Conservation (phyloP, 2,888 invertebrate species). For the Boloria selene region DNA sequence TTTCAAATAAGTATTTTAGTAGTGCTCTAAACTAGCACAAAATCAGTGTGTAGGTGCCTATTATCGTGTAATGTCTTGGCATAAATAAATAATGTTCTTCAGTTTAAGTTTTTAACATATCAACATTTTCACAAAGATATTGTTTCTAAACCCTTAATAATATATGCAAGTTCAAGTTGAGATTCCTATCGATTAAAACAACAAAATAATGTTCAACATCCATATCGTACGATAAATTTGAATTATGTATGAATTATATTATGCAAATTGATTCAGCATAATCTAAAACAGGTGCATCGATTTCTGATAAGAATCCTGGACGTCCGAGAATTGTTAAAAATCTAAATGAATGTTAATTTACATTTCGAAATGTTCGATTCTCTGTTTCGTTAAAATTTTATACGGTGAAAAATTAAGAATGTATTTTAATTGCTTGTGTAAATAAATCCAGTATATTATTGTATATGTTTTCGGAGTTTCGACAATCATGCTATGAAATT, state of each 20-base stretch:
- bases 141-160: too few relatives aligned
- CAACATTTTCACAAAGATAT: too few relatives aligned
- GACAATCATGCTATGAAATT: too few relatives aligned
- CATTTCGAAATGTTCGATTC: conserved; percentile 14
- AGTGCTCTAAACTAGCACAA: conserved; percentile 38
- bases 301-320: conserved; percentile 27
- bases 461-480: too few relatives aligned
- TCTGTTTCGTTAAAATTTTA: neutral
- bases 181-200: conserved; percentile 18
- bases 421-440: too few relatives aligned
- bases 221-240: conserved; percentile 51
- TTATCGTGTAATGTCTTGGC: conserved; percentile 44
- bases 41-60: conserved; percentile 19
- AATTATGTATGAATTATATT: conserved; percentile 45
- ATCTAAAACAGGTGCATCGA: conserved; percentile 43
- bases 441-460: too few relatives aligned
- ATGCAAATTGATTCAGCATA: conserved; percentile 49
- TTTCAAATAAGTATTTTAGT: conserved; percentile 35
- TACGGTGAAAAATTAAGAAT: too few relatives aligned
- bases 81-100: conserved; percentile 1
- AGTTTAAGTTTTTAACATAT: too few relatives aligned
- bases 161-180: neutral
- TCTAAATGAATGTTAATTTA: conserved; percentile 22
- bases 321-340: conserved; percentile 27
- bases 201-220: conserved; percentile 27